Percentiles rank a stretch among this genome's conserved stretches.
Evolutionary conservation across 2,797 vertebrate species (phyloP).

Genomic region (Lithobates sylvaticus): DNA sequence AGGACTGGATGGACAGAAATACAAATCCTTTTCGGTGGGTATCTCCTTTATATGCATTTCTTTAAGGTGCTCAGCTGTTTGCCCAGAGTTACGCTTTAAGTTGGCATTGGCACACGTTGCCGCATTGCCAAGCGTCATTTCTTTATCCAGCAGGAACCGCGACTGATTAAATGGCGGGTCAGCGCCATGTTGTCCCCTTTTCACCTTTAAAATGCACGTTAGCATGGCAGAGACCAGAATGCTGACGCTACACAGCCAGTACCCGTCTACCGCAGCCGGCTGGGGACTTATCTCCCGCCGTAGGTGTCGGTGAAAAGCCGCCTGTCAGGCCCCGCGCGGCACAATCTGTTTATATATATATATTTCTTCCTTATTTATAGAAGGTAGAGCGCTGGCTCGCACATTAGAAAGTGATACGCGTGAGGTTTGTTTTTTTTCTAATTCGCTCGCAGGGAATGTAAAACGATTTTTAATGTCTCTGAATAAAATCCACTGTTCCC

Average conservation of each 20-base stretch:
- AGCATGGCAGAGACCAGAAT: background rate
- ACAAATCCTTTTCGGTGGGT: too few species aligned
- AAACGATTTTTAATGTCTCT: constrained; percentile 62
- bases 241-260: background rate
- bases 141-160: too few species aligned
- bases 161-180: too few species aligned
- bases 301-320: constrained; percentile 55
- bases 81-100: too few species aligned
- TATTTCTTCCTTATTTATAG: constrained; percentile 59
- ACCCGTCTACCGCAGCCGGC: constrained; percentile 23
- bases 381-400: constrained; percentile 52
- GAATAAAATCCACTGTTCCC: constrained; percentile 61
- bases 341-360: constrained; percentile 60
- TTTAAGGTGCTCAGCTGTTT: too few species aligned
- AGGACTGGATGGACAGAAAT: too few species aligned
- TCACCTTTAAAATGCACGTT: too few species aligned
- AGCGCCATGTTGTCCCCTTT: too few species aligned
- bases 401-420: constrained; percentile 59
- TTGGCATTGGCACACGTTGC: too few species aligned
- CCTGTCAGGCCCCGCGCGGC: constrained; percentile 44
- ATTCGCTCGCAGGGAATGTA: constrained; percentile 60
- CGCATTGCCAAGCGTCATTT: too few species aligned
- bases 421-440: constrained; percentile 59
- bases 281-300: constrained; percentile 40
- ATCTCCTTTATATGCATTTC: too few species aligned